Percentiles rank a stretch among this genome's conserved stretches.
phyloP scores from a whole-genome alignment of 2,797 vertebrate species.

The Gobionotothen gibberifrons region DNA sequence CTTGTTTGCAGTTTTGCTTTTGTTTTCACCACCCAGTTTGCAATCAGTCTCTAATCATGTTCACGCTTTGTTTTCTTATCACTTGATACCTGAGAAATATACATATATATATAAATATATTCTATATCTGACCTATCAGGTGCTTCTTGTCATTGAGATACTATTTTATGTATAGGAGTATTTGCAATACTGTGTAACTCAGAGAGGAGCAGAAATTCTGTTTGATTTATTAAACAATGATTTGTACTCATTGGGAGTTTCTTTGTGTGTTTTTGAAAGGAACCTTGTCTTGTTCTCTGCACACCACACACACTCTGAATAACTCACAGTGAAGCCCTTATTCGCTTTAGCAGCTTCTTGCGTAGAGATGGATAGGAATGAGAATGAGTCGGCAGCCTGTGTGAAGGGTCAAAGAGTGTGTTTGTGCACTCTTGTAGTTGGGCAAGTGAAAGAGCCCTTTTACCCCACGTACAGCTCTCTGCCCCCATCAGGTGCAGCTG shows the following conservation, averaged over 20 bases:
- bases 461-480: conserved; percentile 26
- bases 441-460: conserved; percentile 76
- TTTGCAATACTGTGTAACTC: conserved; percentile 78
- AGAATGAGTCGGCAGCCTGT: conserved; percentile 72
- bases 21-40: conserved; percentile 64
- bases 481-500: conserved; percentile 74
- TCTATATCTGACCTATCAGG: conserved; percentile 65
- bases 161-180: conserved; percentile 83
- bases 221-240: conserved; percentile 86
- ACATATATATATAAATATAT: conserved; percentile 37
- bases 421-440: conserved; percentile 64
- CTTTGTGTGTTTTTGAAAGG: conserved; percentile 31
- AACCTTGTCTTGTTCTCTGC: conserved; percentile 30
- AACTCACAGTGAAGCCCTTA: conserved; percentile 64
- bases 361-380: conserved; percentile 63
- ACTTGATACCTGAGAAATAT: conserved; percentile 53
- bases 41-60: conserved; percentile 74
- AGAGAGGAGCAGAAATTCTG: conserved; percentile 68
- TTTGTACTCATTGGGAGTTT: conserved; percentile 73
- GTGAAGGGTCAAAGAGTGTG: conserved; percentile 71
- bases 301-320: conserved; percentile 22
- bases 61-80: conserved; percentile 67
- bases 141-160: conserved; percentile 74
- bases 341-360: conserved; percentile 57
- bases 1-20: conserved; percentile 51